Evolutionary conservation across 1,140 invertebrate species (phyloP).

Genomic region (Matsumurasca onukii): DNA sequence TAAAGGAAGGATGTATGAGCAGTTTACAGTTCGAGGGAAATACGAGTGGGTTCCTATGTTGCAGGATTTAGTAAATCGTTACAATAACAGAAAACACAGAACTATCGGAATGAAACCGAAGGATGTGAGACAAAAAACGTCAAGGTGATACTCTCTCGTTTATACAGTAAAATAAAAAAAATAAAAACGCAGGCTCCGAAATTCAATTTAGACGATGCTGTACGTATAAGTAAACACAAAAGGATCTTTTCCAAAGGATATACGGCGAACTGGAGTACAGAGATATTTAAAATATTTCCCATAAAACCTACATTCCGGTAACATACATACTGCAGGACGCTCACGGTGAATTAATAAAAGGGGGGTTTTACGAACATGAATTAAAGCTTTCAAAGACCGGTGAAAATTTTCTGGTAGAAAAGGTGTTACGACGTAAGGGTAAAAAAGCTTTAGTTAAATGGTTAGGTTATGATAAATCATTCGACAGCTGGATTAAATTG

Average conservation of each 20-base stretch:
- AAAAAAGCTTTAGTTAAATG: not conserved
- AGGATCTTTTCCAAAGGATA: constrained; percentile 43
- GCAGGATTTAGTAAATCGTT: constrained; percentile 43
- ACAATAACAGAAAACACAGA: constrained; percentile 44
- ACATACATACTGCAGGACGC: constrained; percentile 7
- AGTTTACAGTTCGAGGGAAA: constrained; percentile 45
- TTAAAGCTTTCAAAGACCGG: not conserved
- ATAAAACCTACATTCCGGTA: constrained; percentile 25
- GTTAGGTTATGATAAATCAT: not conserved
- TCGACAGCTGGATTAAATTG: not conserved
- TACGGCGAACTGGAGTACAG: constrained; percentile 42
- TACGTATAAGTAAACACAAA: constrained; percentile 1
- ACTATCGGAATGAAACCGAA: constrained; percentile 19
- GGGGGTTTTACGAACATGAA: not conserved
- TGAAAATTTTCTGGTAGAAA: not conserved
- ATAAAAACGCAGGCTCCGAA: constrained; percentile 42
- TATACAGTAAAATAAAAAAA: too few relatives aligned
- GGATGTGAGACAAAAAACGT: constrained; percentile 7
- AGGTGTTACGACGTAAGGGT: not conserved
- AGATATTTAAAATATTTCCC: constrained; percentile 42
- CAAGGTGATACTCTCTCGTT: too few relatives aligned
- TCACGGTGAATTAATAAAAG: not conserved
- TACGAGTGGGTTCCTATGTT: constrained; percentile 35
- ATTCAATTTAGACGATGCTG: constrained; percentile 2
- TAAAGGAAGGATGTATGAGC: constrained; percentile 46